Evolutionary conservation across 2,797 vertebrate species (phyloP), one percentile per base, ranked within the genome.

Genomic region (Staurois parvus): DNA sequence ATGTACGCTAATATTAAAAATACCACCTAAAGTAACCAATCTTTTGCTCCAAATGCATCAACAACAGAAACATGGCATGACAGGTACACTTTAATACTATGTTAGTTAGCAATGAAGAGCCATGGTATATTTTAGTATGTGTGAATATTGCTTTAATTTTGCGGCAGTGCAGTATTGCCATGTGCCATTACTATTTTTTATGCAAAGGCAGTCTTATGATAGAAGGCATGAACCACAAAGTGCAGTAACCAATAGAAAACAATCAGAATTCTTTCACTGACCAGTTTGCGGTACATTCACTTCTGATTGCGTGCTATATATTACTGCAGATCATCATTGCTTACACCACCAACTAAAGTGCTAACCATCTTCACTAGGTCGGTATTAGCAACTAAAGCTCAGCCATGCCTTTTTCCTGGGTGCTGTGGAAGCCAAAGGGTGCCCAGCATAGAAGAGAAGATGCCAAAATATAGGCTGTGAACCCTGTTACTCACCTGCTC

Each of bases 401-500:
- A 80, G 72, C 45, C 82, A 45, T 74, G 69, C 76, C 29, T 9
- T 66, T 24, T 68, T 62, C 11, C 30, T 76, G 3, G 3, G 66
- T 56, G 82, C 56, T 1, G 11, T 21, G 3, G 52, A 66, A 68
- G 76, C 68, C 24, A 72, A 87, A 52, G 59, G 67, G 28, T 26
- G 40, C 74, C 76, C 37, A 85, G 19, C 19, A 37, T 32, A 52
- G 13, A 19, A 26, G 19, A 4, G 19, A 4, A 68, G 34, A 21
- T 78, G 75, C 19, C 40, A 19, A 40, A 19, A 66, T 12, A 5
- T 32, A 12, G 11, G 11, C n/a, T 28, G 4, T 28, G 26, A 30
- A 1, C 17, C 26, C 9, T 19, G 30, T 12, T 17, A 93, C 94
- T 48, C 88, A 95, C 94, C 94, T 88, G 94, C 94, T 86, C 93